Conservation (phyloP, 2,888 invertebrate species). For the Ophonus ardosiacus region DNA sequence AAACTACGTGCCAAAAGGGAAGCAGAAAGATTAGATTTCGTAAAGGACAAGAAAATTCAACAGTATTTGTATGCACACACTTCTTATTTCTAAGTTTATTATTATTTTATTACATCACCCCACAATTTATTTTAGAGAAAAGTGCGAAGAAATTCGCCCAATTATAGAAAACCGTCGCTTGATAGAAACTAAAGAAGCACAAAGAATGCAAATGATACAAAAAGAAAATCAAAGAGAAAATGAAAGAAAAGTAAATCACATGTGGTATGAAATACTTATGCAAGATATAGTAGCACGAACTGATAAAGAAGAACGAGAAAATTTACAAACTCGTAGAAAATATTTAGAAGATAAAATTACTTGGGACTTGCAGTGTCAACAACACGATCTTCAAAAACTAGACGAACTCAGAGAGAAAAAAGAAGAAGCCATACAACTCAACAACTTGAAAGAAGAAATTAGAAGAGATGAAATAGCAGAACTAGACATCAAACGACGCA, state of each 20-base stretch:
- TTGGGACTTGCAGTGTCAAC: constrained; percentile 72
- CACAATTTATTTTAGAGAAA: constrained; percentile 67
- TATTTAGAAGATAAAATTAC: constrained; percentile 73
- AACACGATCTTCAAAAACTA: constrained; percentile 69
- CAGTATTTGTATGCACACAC: constrained; percentile 72
- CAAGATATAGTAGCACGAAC: constrained; percentile 78
- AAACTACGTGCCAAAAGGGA: constrained; percentile 77
- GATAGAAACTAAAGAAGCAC: constrained; percentile 77
- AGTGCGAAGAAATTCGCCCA: constrained; percentile 76
- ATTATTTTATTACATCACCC: background rate
- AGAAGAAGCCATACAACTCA: constrained; percentile 71
- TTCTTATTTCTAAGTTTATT: background rate
- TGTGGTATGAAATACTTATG: constrained; percentile 81
- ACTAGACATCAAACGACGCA: constrained; percentile 66
- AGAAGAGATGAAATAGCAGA: constrained; percentile 70
- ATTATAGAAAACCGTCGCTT: constrained; percentile 75
- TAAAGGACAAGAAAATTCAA: constrained; percentile 74
- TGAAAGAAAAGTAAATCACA: constrained; percentile 78
- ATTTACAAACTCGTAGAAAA: constrained; percentile 74
- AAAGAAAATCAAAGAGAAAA: constrained; percentile 77
- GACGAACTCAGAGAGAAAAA: constrained; percentile 69
- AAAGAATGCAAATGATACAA: constrained; percentile 81
- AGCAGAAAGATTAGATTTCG: constrained; percentile 77
- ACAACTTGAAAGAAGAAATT: constrained; percentile 69
- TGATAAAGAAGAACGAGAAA: constrained; percentile 78